These are phyloP conservation scores for Leptogaster cylindrica DNA, from an alignment of 2,888 invertebrate genomes.

Conservation along the genomic window DNA sequence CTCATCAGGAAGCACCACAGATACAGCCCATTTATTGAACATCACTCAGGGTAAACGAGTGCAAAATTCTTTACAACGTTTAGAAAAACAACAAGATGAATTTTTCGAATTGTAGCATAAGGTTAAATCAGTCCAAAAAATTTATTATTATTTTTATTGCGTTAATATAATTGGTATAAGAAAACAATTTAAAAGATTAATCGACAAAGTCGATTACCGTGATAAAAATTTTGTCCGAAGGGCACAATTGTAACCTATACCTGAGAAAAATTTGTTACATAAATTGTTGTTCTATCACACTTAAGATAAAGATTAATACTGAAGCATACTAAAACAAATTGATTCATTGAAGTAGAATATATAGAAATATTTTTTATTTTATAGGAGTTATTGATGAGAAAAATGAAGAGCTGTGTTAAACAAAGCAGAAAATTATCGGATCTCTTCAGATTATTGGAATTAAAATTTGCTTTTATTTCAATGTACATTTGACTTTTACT, in stretches of 20 bases:
- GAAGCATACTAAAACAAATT: no score
- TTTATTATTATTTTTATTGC: conserved; percentile 39
- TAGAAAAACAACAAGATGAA: conserved; percentile 86
- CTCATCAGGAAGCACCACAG: conserved; percentile 65
- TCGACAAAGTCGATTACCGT: conserved; percentile 10
- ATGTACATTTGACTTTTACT: conserved; percentile 10
- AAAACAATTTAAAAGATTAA: conserved; percentile 20
- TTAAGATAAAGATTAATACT: no score
- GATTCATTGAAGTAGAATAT: no score
- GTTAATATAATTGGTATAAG: conserved; percentile 37
- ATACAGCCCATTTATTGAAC: conserved; percentile 63
- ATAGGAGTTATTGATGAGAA: conserved; percentile 5
- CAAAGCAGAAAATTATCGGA: conserved; percentile 8
- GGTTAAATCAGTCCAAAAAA: conserved; percentile 43
- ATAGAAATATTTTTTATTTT: no score
- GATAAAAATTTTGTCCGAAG: conserved; percentile 35
- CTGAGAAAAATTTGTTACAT: conserved; percentile 35
- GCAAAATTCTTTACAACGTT: conserved; percentile 78
- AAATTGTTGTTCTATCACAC: conserved; percentile 22
- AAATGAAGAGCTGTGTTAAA: conserved; percentile 1
- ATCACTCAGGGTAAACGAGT: conserved; percentile 83
- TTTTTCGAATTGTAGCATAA: conserved; percentile 87
- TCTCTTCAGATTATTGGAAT: conserved; percentile 23
- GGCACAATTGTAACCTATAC: conserved; percentile 39
- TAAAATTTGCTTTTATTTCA: conserved; percentile 31